Evolutionary conservation across 2,797 vertebrate genomes (phyloP).

Genomic region (Tinamus major): DNA sequence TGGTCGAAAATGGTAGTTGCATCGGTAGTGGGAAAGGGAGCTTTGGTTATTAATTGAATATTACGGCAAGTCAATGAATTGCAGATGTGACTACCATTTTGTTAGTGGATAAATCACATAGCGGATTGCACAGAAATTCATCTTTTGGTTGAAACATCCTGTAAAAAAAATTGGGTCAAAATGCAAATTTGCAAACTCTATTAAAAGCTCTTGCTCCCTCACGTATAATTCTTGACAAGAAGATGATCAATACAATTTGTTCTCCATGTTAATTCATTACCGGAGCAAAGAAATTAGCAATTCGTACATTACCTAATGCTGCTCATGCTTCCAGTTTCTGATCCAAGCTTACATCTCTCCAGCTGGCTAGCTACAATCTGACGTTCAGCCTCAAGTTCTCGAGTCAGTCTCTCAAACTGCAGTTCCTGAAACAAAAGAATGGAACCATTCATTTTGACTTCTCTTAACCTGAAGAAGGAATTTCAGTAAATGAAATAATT

Average conservation of each 20-base stretch:
- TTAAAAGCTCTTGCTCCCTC: not conserved
- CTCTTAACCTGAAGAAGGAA: not conserved
- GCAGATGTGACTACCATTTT: not conserved
- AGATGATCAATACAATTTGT: not conserved
- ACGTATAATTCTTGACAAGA: not conserved
- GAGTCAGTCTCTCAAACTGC: slow-evolving; percentile 97
- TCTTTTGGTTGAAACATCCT: not conserved
- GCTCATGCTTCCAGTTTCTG: slow-evolving; percentile 97
- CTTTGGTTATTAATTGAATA: not conserved
- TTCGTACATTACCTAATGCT: slow-evolving; percentile 92
- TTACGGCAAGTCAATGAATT: not conserved
- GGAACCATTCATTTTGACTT: slow-evolving; percentile 18
- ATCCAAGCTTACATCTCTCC: slow-evolving; percentile 99
- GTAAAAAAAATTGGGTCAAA: slow-evolving; percentile 14
- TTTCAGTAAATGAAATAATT: not conserved
- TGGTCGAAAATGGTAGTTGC: not conserved
- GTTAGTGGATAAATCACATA: not conserved
- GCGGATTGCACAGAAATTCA: not conserved
- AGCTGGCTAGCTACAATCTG: slow-evolving; percentile 98
- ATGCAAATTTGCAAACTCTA: not conserved
- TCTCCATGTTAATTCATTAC: not conserved
- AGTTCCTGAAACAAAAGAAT: slow-evolving; percentile 86
- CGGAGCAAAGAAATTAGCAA: not conserved
- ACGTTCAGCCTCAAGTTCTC: slow-evolving; percentile 97
- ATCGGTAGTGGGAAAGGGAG: not conserved